Evolutionary conservation across 2,888 invertebrate genomes (phyloP).

Genomic region (Amiota mariae): DNA sequence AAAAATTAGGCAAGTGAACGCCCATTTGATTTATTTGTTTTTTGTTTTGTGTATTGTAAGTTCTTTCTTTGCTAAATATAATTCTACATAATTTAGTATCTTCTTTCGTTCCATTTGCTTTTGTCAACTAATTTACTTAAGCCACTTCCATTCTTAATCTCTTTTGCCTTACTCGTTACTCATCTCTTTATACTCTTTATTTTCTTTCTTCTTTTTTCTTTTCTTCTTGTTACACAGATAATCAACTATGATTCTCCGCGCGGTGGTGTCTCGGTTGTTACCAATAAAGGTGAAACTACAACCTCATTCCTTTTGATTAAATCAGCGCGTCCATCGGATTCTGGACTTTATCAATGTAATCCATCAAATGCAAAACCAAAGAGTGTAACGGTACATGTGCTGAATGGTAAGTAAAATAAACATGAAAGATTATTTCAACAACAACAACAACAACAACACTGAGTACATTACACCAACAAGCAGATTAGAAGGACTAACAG

Average conservation of each 20-base stretch:
- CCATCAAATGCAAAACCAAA: constrained; percentile 94
- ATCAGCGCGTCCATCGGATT: constrained; percentile 88
- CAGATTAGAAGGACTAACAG: constrained; percentile 40
- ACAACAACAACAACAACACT: constrained; percentile 31
- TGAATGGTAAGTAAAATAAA: constrained; percentile 85
- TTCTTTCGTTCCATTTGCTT: constrained; percentile 1
- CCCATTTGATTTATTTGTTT: constrained; percentile 22
- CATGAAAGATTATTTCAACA: constrained; percentile 47
- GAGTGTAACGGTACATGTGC: constrained; percentile 92
- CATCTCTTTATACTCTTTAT: too few relatives aligned
- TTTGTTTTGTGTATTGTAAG: neutral
- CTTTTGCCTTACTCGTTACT: constrained; percentile 19
- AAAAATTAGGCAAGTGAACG: constrained; percentile 22
- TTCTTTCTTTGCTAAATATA: neutral
- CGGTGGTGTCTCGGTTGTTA: constrained; percentile 92
- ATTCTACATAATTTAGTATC: constrained; percentile 19
- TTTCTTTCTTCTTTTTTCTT: constrained; percentile 25
- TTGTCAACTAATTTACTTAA: constrained; percentile 6
- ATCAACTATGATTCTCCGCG: constrained; percentile 94
- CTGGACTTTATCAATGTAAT: constrained; percentile 93
- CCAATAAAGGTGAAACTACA: constrained; percentile 92
- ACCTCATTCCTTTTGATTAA: constrained; percentile 92
- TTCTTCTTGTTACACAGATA: constrained; percentile 81
- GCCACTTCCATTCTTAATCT: constrained; percentile 5
- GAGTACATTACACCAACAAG: constrained; percentile 24